Evolutionary conservation across 1,140 invertebrate genomes (phyloP).

Genomic region (Dolichoris vasculosae): DNA sequence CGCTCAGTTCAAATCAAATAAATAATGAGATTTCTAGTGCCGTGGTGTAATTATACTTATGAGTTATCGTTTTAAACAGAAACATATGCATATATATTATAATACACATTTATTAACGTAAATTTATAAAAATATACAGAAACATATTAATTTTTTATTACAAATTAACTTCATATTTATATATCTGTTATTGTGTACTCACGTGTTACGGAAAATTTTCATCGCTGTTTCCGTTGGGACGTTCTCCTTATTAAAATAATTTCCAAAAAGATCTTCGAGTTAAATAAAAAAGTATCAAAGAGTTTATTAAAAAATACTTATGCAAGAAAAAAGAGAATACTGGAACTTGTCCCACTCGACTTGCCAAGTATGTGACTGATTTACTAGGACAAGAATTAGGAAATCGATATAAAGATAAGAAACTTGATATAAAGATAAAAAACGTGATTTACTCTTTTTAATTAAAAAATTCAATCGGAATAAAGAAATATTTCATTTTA

Average conservation of each 20-base stretch:
- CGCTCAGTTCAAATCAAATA: conserved; percentile 27
- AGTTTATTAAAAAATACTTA: not conserved
- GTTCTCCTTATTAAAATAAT: not conserved
- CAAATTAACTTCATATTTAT: not conserved
- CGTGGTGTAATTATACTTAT: not conserved
- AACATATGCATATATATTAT: not conserved
- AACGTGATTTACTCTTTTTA: not conserved
- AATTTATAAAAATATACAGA: no score
- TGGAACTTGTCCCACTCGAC: conserved; percentile 37
- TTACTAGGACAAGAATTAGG: not conserved
- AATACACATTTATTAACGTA: no score
- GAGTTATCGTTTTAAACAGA: not conserved
- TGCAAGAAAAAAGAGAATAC: not conserved
- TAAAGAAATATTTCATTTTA: not conserved
- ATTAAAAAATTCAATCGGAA: not conserved
- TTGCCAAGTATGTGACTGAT: conserved; percentile 18
- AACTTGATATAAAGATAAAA: no score
- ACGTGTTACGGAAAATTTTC: not conserved
- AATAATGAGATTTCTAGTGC: conserved; percentile 39
- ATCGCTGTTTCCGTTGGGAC: not conserved
- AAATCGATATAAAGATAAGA: not conserved
- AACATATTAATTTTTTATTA: not conserved
- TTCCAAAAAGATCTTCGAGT: not conserved
- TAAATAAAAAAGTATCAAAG: not conserved
- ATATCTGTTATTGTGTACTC: conserved; percentile 31